These are phyloP conservation scores for Cydia amplana DNA, from an alignment of 1,140 invertebrate genomes.

Conservation along the genomic window DNA sequence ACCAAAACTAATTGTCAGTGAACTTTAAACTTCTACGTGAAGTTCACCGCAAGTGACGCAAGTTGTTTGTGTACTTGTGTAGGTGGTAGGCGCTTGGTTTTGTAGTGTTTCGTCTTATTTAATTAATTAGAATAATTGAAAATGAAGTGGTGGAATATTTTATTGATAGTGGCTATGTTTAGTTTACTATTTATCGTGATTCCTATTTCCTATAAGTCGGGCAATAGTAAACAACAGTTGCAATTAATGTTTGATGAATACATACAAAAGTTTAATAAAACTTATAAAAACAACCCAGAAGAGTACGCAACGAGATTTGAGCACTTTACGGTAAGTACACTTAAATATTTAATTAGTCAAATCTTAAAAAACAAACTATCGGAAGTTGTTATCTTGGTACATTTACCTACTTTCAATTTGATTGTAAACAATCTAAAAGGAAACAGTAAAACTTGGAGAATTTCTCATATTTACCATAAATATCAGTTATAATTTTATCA, in stretches of 20 bases:
- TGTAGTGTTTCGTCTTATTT: constrained; percentile 36
- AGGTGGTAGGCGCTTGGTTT: not conserved
- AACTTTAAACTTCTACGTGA: not conserved
- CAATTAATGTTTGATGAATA: constrained; percentile 82
- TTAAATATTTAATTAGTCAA: not conserved
- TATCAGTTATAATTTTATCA: not conserved
- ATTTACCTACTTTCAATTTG: constrained; percentile 33
- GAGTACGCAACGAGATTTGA: constrained; percentile 82
- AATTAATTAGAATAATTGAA: constrained; percentile 38
- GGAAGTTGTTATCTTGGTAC: constrained; percentile 30
- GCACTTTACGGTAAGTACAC: constrained; percentile 83
- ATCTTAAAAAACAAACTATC: not conserved
- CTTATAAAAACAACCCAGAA: constrained; percentile 80
- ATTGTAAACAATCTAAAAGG: constrained; percentile 31
- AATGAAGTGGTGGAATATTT: constrained; percentile 74
- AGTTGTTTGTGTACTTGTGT: constrained; percentile 5
- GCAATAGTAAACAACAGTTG: constrained; percentile 51
- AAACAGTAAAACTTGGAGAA: not conserved
- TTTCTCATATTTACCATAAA: not conserved
- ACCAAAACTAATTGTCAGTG: not conserved
- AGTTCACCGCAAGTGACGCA: not conserved
- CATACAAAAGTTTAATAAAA: constrained; percentile 84
- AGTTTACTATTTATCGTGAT: constrained; percentile 67
- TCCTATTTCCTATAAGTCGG: constrained; percentile 51
- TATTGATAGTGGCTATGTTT: constrained; percentile 56